Base-by-base conservation (phyloP, 23 tunicate species). In the Botrylloides violaceus region DNA sequence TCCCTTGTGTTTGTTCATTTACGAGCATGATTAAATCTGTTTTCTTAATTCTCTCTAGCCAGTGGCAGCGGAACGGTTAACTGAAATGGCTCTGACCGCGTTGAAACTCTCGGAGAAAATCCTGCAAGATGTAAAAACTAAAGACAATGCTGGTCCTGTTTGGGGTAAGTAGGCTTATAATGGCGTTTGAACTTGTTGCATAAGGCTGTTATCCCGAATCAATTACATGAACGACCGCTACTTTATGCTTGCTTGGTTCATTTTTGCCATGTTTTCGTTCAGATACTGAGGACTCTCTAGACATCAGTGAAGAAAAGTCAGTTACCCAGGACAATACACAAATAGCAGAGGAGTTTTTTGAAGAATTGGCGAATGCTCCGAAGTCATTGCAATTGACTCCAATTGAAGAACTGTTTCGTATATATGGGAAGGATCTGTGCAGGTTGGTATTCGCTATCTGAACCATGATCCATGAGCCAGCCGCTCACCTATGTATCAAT, bases 401-500 rank as follows among this genome's bases (percentile, higher is more conserved):
- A 1, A 36, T 90, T 50, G 97, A 90, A 65, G 92, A 83, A 79
- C 78, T 90, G 97, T 90, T 90, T 60, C 66, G 90, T 2, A 63
- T 90, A 25, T 90, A 84, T 57, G 97, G 97, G 37, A 72, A 68
- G 58, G 74, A 68, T 68, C 28, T 68, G 0, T 68, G 74, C 74
- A 37, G 58, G 74, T 68, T 25, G 1, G 37, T n/a, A n/a, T n/a
- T n/a, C n/a, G n/a, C n/a, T n/a, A n/a, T n/a, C n/a, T n/a, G n/a
- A n/a, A n/a, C n/a, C n/a, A n/a, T n/a, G n/a, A n/a, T n/a, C n/a
- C n/a, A n/a, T n/a, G n/a, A n/a, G n/a, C n/a, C n/a, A n/a, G n/a
- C n/a, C n/a, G n/a, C n/a, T n/a, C n/a, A n/a, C n/a, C n/a, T n/a
- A n/a, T n/a, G n/a, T n/a, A n/a, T n/a, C n/a, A n/a, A n/a, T n/a